Conservation (phyloP, 2,888 invertebrate genomes). For the Linyphia triangularis region DNA sequence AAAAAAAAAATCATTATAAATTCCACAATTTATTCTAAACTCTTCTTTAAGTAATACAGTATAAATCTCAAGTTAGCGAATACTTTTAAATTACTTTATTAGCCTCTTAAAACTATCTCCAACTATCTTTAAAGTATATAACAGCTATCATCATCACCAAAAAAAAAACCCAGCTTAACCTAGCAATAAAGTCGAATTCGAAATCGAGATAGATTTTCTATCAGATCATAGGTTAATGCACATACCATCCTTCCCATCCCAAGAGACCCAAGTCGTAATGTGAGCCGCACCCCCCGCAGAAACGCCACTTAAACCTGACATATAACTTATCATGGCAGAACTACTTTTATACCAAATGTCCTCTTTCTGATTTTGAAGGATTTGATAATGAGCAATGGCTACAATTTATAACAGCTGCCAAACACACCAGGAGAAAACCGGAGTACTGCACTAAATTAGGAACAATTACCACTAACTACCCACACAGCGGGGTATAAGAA, state of each 20-base stretch:
- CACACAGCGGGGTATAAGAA: not conserved
- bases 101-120: not conserved
- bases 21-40: no score
- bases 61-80: no score
- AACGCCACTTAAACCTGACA: constrained; percentile 66
- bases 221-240: constrained; percentile 55
- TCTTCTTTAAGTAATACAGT: no score
- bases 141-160: not conserved
- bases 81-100: no score
- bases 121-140: not conserved
- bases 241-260: constrained; percentile 18
- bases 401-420: constrained; percentile 54
- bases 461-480: constrained; percentile 44
- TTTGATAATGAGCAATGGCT: constrained; percentile 60
- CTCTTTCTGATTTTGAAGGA: constrained; percentile 62
- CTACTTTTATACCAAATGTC: constrained; percentile 35
- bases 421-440: not conserved
- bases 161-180: not conserved
- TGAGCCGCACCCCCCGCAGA: constrained; percentile 18
- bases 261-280: constrained; percentile 22
- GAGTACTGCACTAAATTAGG: constrained; percentile 53
- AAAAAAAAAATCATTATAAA: no score
- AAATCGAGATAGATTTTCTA: constrained; percentile 8
- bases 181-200: constrained; percentile 38
- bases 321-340: constrained; percentile 45